phyloP scores from a whole-genome alignment of 2,888 invertebrate genomes.

The Phorcus lineatus region DNA sequence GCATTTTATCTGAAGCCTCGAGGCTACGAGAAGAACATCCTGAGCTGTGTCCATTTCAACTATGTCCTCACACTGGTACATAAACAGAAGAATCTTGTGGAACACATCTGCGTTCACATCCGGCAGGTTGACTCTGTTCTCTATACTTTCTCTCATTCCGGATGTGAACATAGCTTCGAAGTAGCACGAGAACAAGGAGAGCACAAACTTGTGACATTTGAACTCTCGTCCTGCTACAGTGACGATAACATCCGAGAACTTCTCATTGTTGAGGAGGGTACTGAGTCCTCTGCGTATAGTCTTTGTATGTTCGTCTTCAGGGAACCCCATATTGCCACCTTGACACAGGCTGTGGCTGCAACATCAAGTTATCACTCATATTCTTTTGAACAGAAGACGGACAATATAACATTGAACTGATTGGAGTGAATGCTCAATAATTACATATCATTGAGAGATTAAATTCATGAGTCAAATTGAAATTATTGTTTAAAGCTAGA shows the following conservation, averaged over 20 bases:
- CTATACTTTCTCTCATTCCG: slow-evolving; percentile 52
- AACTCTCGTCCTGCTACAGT: background rate
- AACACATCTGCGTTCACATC: slow-evolving; percentile 83
- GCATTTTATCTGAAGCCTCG: slow-evolving; percentile 88
- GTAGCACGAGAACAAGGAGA: background rate
- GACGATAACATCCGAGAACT: background rate
- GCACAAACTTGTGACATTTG: background rate
- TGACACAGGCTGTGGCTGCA: background rate
- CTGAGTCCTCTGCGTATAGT: background rate
- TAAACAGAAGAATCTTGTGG: slow-evolving; percentile 86
- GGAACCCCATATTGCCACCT: background rate
- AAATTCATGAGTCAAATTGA: too few relatives aligned
- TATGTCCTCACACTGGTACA: slow-evolving; percentile 86
- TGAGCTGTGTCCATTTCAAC: slow-evolving; percentile 87
- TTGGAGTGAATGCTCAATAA: too few relatives aligned
- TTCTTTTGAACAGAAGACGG: too few relatives aligned
- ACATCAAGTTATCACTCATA: background rate
- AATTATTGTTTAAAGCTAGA: too few relatives aligned
- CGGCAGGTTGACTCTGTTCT: slow-evolving; percentile 44
- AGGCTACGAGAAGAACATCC: slow-evolving; percentile 83
- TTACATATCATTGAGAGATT: too few relatives aligned
- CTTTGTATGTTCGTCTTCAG: slow-evolving; percentile 3
- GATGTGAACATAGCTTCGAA: slow-evolving; percentile 38
- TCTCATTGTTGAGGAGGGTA: background rate
- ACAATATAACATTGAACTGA: too few relatives aligned